Conservation (phyloP, 2,888 invertebrate species). For the Eledona agricola region DNA sequence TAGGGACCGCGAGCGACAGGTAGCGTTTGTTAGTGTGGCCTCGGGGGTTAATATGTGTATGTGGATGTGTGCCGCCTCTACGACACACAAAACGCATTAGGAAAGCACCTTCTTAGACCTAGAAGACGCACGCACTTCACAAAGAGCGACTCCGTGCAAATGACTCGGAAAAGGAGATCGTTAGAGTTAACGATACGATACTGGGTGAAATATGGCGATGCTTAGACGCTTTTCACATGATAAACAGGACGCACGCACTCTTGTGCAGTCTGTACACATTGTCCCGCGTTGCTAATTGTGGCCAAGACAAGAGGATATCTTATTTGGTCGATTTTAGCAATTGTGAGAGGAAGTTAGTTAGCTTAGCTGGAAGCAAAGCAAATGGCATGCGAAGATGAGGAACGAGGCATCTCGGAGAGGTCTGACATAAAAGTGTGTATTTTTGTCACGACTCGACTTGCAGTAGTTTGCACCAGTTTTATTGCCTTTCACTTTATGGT, state of each 20-base stretch:
- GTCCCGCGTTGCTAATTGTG: too few relatives aligned
- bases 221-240: constrained; percentile 9
- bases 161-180: constrained; percentile 58
- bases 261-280: too few relatives aligned
- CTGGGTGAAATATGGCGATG: constrained; percentile 36
- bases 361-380: too few relatives aligned
- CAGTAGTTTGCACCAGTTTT: too few relatives aligned
- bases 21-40: constrained; percentile 49
- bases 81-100: constrained; percentile 57
- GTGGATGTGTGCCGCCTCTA: constrained; percentile 38
- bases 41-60: constrained; percentile 39
- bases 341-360: too few relatives aligned
- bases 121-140: constrained; percentile 40
- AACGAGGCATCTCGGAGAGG: too few relatives aligned
- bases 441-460: too few relatives aligned
- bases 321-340: too few relatives aligned
- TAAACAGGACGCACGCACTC: constrained; percentile 11
- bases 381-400: too few relatives aligned
- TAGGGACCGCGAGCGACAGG: constrained; percentile 54
- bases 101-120: constrained; percentile 40
- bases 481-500: too few relatives aligned
- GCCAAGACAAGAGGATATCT: too few relatives aligned
- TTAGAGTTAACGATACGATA: constrained; percentile 60
- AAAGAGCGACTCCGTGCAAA: constrained; percentile 50
- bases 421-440: too few relatives aligned